Evolutionary conservation across 2,888 invertebrate species (phyloP), one percentile per base, ranked within the genome.

Genomic region (Epirrhoe tristata): DNA sequence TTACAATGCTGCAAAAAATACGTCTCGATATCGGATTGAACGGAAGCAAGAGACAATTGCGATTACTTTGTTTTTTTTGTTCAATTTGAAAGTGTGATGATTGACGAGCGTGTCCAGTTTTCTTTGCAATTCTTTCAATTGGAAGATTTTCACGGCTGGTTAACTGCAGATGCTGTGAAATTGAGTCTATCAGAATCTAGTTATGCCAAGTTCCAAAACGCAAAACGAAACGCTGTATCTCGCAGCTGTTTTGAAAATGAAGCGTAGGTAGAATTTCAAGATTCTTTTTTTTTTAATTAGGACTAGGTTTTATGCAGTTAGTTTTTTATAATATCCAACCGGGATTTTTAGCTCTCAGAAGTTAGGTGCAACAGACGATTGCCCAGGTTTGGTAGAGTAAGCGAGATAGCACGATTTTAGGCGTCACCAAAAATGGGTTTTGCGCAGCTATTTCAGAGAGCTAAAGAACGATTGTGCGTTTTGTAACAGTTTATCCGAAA

Each of bases 11-110:
- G 74, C 75, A 77, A 77, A 75, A 69, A 75, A 74, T 69, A 70
- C 55, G 57, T 72, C 65, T 63, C 60, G 69, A 68, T 69, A 56
- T 59, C 63, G 64, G 71, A 77, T 70, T 74, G 77, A 82, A 83
- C 86, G 83, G 85, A 84, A 86, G 84, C 80, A 72, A 72, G 56
- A 78, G 73, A 79, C 81, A 80, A 80, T 82, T 76, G 71, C 75
- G 79, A 83, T 80, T 81, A 79, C 71, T 63, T 63, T 63, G 60
- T 56, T 62, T 50, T 58, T 43, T 43, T 43, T 43, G 39, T 43
- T 43, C n/a, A 50, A 58, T 64, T 68, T 61, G 63, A 68, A 60
- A 64, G 63, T 68, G 63, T 64, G 63, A 64, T 63, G 60, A 57
- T 53, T 56, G n/a, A 31, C 17, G 36, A n/a, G 56, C 59, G 52